These are phyloP conservation scores for Drosophila niveifrons DNA, from an alignment of 2,888 invertebrate genomes.

Conservation along the genomic window DNA sequence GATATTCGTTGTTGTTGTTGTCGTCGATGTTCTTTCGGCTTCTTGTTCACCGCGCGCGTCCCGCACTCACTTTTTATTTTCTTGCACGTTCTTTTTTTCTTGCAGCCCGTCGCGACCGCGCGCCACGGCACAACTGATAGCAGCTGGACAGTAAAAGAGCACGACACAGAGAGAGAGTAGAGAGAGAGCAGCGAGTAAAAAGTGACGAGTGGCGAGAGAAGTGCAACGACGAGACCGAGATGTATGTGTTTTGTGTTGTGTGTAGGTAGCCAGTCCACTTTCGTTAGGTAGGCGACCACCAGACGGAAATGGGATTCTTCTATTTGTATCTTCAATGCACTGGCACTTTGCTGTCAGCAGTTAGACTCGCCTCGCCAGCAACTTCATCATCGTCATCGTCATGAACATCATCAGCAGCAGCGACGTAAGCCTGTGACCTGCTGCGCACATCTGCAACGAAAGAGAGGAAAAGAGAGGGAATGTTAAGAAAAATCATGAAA, in stretches of 20 bases:
- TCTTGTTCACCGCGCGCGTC: slow-evolving; percentile 24
- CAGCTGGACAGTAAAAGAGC: slow-evolving; percentile 45
- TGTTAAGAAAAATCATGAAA: slow-evolving; percentile 73
- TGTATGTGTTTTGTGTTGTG: not conserved
- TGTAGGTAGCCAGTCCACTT: slow-evolving; percentile 38
- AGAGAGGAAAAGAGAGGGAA: slow-evolving; percentile 18
- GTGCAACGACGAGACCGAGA: slow-evolving; percentile 19
- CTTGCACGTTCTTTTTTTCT: slow-evolving; percentile 36
- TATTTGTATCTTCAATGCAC: slow-evolving; percentile 50
- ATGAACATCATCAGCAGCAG: slow-evolving; percentile 47
- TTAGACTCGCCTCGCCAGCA: slow-evolving; percentile 63
- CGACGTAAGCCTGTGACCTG: slow-evolving; percentile 61
- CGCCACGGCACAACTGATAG: slow-evolving; percentile 50
- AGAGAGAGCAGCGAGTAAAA: slow-evolving; percentile 25
- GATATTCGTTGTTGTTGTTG: slow-evolving; percentile 14
- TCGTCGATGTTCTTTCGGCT: slow-evolving; percentile 26
- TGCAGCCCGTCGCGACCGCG: slow-evolving; percentile 64
- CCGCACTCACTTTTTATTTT: slow-evolving; percentile 43
- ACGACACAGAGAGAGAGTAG: slow-evolving; percentile 14
- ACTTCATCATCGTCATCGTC: slow-evolving; percentile 72
- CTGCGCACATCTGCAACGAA: slow-evolving; percentile 69
- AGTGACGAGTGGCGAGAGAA: slow-evolving; percentile 11
- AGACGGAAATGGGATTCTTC: slow-evolving; percentile 73
- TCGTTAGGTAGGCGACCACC: slow-evolving; percentile 47
- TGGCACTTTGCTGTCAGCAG: slow-evolving; percentile 77